Evolutionary conservation across 2,113 vertebrate genomes (phyloP), one percentile per base, ranked within the genome.

Genomic region (Engraulis encrasicolus): DNA sequence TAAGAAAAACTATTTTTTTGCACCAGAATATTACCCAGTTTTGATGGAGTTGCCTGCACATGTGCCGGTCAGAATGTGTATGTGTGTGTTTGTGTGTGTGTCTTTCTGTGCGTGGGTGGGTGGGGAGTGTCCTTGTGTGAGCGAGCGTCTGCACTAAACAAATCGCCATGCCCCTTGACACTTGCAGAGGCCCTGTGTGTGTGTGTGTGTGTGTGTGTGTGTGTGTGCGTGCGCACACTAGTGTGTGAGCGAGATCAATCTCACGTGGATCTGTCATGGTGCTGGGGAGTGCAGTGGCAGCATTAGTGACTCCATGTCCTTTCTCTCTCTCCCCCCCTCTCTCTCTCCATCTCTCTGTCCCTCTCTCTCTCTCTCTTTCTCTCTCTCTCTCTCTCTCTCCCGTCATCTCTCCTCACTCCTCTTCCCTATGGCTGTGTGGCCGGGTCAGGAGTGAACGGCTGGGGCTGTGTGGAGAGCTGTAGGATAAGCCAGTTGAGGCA

Each of bases 181-280:
- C 89, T 87, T 49, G 91, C 92, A 88, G 87, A 92, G 94, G 91
- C 93, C 94, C 88, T 80, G 86, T 79, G 87, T n/a, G 78, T 80
- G 83, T 85, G 89, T 86, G 90, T 61, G 82, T 45, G 38, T 84
- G 82, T 77, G 84, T 82, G 84, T 71, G 81, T 79, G 58, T 49
- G 81, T 79, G 82, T 77, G 38, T 79, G 50, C 58, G 36, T 49
- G 58, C 54, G 52, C 19, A 45, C 40, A 45, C 40, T 61, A 82
- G 85, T 79, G 81, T 85, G 90, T 85, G 90, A 87, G 91, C 93
- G 93, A 92, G 94, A 95, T 94, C 93, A 94, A 95, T 95, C 94
- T 94, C 93, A 92, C 88, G 85, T 92, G 93, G 93, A 94, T 94
- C 93, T 93, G 92, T 94, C 92, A 90, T 94, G 92, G 94, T 94